Conservation (phyloP, 2,113 vertebrate species). For the Atrichornis clamosus region DNA sequence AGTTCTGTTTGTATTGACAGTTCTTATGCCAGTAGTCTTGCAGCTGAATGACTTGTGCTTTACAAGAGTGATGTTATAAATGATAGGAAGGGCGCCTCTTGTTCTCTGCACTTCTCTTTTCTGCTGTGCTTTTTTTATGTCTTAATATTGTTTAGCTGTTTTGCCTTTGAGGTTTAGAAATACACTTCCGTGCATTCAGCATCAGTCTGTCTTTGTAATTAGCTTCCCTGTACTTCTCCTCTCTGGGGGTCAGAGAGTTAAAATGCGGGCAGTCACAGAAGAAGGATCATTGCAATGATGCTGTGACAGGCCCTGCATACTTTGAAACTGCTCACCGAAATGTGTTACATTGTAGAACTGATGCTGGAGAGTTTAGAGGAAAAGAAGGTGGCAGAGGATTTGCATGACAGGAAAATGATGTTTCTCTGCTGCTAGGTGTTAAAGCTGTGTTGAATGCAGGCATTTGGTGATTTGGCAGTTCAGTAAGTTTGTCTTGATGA, state of each 20-base stretch:
- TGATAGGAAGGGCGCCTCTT: neutral
- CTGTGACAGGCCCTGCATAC: neutral
- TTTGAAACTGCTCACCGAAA: neutral
- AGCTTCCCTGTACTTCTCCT: neutral
- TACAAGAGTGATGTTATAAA: neutral
- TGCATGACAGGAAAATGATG: neutral
- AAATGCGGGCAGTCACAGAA: neutral
- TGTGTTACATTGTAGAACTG: neutral
- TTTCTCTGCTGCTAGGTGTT: neutral
- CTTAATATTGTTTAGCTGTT: neutral
- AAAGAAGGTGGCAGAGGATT: neutral
- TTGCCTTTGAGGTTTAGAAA: neutral
- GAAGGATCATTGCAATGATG: neutral
- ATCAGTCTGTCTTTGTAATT: neutral
- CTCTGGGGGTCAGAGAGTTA: neutral
- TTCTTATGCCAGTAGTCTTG: neutral
- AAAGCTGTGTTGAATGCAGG: neutral
- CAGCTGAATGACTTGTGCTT: neutral
- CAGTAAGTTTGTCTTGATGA: neutral
- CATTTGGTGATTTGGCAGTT: neutral
- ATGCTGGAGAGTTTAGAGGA: neutral
- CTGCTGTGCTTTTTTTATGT: neutral
- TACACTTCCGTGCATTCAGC: neutral
- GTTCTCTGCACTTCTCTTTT: neutral
- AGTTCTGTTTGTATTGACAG: neutral